Evolutionary conservation across 2,797 vertebrate species (phyloP).

Genomic region (Premnoplex brunnescens): DNA sequence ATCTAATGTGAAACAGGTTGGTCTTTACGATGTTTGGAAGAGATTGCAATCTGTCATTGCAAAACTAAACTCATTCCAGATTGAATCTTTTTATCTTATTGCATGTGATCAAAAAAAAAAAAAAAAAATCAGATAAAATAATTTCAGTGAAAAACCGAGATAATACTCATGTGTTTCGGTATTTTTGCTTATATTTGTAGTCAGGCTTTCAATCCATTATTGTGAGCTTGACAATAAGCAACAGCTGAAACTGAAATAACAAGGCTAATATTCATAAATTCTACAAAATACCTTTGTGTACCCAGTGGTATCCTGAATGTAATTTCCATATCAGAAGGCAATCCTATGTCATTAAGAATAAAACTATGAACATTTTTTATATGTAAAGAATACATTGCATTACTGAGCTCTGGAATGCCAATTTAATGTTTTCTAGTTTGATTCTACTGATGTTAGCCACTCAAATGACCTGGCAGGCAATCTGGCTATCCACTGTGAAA

Average conservation of each 20-base stretch:
- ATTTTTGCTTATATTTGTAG: background rate
- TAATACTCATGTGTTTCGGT: background rate
- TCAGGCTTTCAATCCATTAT: background rate
- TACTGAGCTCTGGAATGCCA: background rate
- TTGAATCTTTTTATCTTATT: background rate
- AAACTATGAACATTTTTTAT: background rate
- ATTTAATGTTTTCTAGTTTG: background rate
- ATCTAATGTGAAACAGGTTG: background rate
- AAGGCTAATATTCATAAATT: slow-evolving; percentile 3
- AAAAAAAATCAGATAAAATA: background rate
- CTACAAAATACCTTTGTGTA: background rate
- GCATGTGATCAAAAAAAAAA: background rate
- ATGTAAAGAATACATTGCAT: background rate
- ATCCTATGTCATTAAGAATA: background rate
- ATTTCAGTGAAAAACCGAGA: background rate
- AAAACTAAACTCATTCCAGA: background rate
- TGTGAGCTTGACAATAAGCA: background rate
- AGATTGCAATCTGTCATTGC: background rate
- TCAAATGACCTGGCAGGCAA: background rate
- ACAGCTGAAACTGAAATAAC: background rate
- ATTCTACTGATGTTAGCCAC: background rate
- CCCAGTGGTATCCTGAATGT: background rate
- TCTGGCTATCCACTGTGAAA: background rate
- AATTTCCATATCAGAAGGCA: background rate
- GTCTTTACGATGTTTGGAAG: background rate